A percentile compares a stretch with the other conserved stretches of the same genome.
Evolutionary conservation across 2,888 invertebrate species (phyloP).

Genomic region (Daptonema setosum): DNA sequence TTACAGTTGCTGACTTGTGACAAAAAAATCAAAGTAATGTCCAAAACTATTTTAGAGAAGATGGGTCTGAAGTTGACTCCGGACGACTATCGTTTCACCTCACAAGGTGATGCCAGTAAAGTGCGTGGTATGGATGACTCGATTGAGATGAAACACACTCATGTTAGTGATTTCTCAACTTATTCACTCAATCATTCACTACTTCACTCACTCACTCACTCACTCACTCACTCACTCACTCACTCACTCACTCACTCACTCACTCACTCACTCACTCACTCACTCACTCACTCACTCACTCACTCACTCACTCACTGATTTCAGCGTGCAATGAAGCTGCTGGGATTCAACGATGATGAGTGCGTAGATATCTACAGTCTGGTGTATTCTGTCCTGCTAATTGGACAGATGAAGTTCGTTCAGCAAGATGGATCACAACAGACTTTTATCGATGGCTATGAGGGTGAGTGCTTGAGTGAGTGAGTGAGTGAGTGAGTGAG

Average conservation of each 20-base stretch:
- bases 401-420: constrained; percentile 22
- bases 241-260: background rate
- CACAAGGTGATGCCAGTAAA: constrained; percentile 11
- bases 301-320: background rate
- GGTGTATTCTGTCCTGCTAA: constrained; percentile 17
- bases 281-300: too few species aligned
- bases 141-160: constrained; percentile 8
- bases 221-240: background rate
- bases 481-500: constrained; percentile 5
- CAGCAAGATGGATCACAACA: constrained; percentile 20
- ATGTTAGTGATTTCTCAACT: constrained; percentile 7
- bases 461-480: too few species aligned
- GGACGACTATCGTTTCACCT: constrained; percentile 12
- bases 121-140: constrained; percentile 9
- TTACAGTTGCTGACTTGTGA: too few species aligned
- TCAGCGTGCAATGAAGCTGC: constrained; percentile 14
- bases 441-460: constrained; percentile 17
- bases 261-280: background rate
- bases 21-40: too few species aligned
- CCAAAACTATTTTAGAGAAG: background rate
- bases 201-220: background rate
- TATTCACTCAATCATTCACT: background rate
- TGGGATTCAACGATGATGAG: constrained; percentile 16
- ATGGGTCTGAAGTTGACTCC: background rate
- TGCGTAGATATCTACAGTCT: constrained; percentile 12